Percentiles rank a stretch among this genome's conserved stretches.
phyloP scores from a whole-genome alignment of 2,888 invertebrate species.

The Mactromeris polynyma region DNA sequence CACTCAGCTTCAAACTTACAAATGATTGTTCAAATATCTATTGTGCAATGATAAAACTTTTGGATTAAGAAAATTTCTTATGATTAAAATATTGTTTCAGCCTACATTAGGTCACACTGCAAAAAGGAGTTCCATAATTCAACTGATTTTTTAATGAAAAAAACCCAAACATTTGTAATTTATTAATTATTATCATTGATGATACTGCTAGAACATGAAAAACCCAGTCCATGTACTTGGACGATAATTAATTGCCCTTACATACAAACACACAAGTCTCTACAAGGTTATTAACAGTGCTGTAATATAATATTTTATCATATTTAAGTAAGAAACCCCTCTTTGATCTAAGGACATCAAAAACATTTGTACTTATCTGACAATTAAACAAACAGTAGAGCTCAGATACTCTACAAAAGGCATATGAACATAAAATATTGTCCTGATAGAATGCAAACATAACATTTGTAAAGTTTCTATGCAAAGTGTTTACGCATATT shows the following conservation, averaged over 20 bases:
- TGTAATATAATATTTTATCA: constrained; percentile 75
- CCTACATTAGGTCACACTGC: too few species aligned
- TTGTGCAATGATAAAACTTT: too few species aligned
- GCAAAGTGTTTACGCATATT: constrained; percentile 66
- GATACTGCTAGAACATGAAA: background rate
- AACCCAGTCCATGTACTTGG: background rate
- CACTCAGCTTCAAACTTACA: too few species aligned
- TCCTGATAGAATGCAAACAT: constrained; percentile 61
- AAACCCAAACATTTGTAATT: too few species aligned
- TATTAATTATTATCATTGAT: too few species aligned
- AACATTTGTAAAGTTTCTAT: constrained; percentile 65
- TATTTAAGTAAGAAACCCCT: constrained; percentile 58
- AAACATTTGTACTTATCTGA: constrained; percentile 66
- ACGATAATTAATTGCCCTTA: constrained; percentile 29
- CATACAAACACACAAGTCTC: constrained; percentile 27
- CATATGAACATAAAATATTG: constrained; percentile 65
- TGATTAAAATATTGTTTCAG: too few species aligned
- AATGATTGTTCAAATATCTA: too few species aligned
- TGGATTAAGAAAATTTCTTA: too few species aligned
- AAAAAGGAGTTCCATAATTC: too few species aligned
- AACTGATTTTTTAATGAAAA: too few species aligned
- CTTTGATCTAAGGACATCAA: constrained; percentile 70
- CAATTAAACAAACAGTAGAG: constrained; percentile 60
- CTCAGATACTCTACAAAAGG: constrained; percentile 54
- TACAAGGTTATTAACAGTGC: constrained; percentile 30